Evolutionary conservation across 2,888 invertebrate genomes (phyloP), one percentile per base, ranked within the genome.

Genomic region (Ernsta delagoae): DNA sequence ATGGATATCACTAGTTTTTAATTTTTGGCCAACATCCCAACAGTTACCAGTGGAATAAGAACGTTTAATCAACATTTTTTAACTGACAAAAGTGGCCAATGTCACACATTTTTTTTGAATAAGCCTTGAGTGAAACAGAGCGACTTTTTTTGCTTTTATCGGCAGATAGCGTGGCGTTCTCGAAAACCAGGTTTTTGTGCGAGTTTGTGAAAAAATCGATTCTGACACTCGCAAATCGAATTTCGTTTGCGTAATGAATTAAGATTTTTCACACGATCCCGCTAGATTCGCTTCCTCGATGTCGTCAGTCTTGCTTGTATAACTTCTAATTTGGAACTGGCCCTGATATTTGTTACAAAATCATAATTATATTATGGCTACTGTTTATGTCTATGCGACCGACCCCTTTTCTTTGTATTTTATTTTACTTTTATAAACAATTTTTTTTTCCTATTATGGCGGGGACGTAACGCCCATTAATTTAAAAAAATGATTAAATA

Each of bases 241-340:
- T 34, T 34, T 59, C 5, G 43, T 43, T 41, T 59, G 43, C 59
- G 43, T 41, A 59, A 59, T 43, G 5, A 59, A 31, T 34, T 59
- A 59, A 24, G 34, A 41, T 9, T 43, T 59, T 59, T 59, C 36
- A 39, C 57, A 59, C 34, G 39, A 39, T 41, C 43, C 41, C 16
- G 59, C 43, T 41, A 59, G 43, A 59, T 59, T 59, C 43, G 6
- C 59, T 59, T 59, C 59, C 59, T 59, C 11, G 11, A 59, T 56
- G 53, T 56, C 34, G 56, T 34, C 57, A 9, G 39, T 12, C 4
- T 39, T 16, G 57, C 34, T 56, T 31, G 56, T 34, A 56, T 53
- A 56, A 24, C 34, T 34, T 36, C 3, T 36, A 6, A 7, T 54
- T 54, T 9, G 54, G 24, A 24, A 24, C 24, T 54, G 53, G 31